Base-by-base conservation (phyloP, 1,140 invertebrate species). In the Adelges cooleyi region DNA sequence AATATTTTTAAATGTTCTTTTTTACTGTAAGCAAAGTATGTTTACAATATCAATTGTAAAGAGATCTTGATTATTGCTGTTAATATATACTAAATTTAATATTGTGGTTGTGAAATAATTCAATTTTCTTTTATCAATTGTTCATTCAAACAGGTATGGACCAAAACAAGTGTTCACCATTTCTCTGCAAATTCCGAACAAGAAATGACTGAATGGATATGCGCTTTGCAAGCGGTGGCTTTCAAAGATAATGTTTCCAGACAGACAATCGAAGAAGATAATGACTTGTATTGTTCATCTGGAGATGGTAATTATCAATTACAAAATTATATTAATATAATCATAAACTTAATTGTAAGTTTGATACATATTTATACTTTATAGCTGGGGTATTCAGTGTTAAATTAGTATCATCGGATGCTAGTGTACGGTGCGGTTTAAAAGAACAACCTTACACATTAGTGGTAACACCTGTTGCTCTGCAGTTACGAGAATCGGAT, bases 231-330 rank as follows among this genome's bases (percentile, higher is more conserved):
- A 71, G 81, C 81, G 44, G 87, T 91, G n/a, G 87, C 88, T 18
- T 92, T 92, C 72, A 84, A 82, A 69, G 84, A 84, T 68, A 81
- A 81, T 70, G 75, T 78, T 29, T 81, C 80, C 1, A 76, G 73
- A 68, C 79, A 80, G 65, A 81, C 80, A 3, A 85, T 88, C 70
- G 86, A 90, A 77, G 87, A 92, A 77, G 87, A 91, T 71, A 91
- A 91, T 75, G 86, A 90, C 74, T 74, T 92, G 2, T 91, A 91
- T 71, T 90, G 86, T 69, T 85, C 87, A 25, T 86, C 85, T 69
- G 84, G 82, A 33, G 86, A 89, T 76, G 85, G 73, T 74, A 68
- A 69, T 33, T 33, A 6, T 33, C n/a, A n/a, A n/a, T n/a, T n/a
- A n/a, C 11, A 33, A 6, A 33, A 33, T 33, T 33, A 33, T 33